These are phyloP conservation scores for Pseudonaja textilis DNA, from an alignment of 2,113 vertebrate species.

Conservation along the genomic window DNA sequence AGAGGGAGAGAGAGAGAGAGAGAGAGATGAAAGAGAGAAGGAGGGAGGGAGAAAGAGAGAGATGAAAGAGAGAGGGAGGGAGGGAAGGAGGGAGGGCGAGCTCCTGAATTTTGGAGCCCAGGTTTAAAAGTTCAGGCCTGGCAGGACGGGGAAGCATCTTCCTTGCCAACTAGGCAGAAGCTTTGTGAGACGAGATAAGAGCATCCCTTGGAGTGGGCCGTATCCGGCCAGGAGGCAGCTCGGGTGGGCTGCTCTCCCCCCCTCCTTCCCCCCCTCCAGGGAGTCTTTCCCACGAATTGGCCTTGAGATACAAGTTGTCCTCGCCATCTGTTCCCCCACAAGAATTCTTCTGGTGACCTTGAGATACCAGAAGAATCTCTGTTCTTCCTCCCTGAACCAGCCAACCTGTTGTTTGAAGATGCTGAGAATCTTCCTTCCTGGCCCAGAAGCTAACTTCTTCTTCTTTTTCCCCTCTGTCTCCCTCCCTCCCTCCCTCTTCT, in stretches of 20 bases:
- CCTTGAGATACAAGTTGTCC: not conserved
- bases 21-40: no score
- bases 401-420: slow-evolving; percentile 14
- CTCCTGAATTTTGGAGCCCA: not conserved
- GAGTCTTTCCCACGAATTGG: not conserved
- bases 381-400: accelerated
- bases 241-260: no score
- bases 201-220: not conserved
- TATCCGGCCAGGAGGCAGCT: not conserved
- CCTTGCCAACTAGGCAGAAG: not conserved
- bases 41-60: no score
- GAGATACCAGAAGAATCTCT: slow-evolving; percentile 1
- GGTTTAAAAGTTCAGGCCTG: not conserved
- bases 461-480: not conserved
- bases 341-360: not conserved
- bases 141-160: not conserved
- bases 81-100: not conserved
- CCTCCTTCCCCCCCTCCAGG: not conserved
- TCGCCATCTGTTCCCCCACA: not conserved
- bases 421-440: not conserved
- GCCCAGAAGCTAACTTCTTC: not conserved
- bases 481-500: not conserved
- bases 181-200: not conserved
- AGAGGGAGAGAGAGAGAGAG: no score
- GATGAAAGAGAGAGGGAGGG: no score